Conservation (phyloP, 2,888 invertebrate species). For the Marasmarcha lunaedactyla region DNA sequence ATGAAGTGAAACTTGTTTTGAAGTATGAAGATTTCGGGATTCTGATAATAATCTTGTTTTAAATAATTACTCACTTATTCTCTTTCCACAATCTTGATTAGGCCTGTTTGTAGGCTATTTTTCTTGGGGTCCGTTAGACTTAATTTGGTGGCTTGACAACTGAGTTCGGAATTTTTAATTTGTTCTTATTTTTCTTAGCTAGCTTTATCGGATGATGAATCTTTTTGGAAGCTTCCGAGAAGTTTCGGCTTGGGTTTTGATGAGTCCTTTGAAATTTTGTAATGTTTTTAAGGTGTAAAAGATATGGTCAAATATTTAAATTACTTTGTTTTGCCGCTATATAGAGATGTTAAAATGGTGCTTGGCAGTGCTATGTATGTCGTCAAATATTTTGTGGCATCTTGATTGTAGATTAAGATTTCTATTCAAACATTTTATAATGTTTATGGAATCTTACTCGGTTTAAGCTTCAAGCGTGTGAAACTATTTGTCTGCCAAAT, state of each 20-base stretch:
- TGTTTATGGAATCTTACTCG: too few relatives aligned
- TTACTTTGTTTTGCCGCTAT: neutral
- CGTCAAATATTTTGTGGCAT: too few relatives aligned
- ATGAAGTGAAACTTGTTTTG: constrained; percentile 50
- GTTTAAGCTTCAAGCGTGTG: too few relatives aligned
- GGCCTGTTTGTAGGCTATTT: constrained; percentile 59
- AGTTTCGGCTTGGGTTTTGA: constrained; percentile 12
- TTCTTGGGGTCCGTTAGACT: constrained; percentile 40
- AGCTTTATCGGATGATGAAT: constrained; percentile 36
- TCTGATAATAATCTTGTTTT: constrained; percentile 66
- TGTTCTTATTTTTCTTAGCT: constrained; percentile 46
- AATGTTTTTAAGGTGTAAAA: neutral
- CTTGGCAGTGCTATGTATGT: too few relatives aligned
- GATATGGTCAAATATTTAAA: neutral
- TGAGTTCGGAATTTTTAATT: constrained; percentile 53
- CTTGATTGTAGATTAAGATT: too few relatives aligned
- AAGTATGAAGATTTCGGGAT: constrained; percentile 52
- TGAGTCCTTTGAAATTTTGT: neutral
- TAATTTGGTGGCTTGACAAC: constrained; percentile 57
- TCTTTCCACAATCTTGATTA: constrained; percentile 61
- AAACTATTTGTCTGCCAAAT: too few relatives aligned
- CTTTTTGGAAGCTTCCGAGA: constrained; percentile 27
- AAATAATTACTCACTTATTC: constrained; percentile 63
- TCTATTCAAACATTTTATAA: too few relatives aligned
- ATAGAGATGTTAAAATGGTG: constrained; percentile 12